Percentiles rank a stretch among this genome's conserved stretches.
These are phyloP conservation scores for Polylopha cassiicola DNA, from an alignment of 2,888 invertebrate species.

Conservation along the genomic window DNA sequence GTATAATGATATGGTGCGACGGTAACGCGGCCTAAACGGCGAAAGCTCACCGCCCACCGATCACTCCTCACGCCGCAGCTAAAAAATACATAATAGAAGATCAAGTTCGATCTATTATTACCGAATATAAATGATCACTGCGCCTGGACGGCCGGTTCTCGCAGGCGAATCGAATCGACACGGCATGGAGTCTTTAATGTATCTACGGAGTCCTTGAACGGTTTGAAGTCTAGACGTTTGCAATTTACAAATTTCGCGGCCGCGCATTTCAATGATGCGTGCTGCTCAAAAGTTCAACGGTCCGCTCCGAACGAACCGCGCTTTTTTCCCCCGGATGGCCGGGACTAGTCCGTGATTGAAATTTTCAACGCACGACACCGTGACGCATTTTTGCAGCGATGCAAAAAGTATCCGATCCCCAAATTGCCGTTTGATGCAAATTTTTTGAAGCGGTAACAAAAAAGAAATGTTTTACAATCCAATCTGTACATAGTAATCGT, in stretches of 20 bases:
- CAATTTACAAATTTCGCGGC: constrained; percentile 68
- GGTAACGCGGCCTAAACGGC: too few species aligned
- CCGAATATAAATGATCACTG: constrained; percentile 21
- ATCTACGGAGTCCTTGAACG: constrained; percentile 56
- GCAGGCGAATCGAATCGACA: constrained; percentile 55
- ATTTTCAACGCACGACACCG: constrained; percentile 66
- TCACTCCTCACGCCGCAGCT: too few species aligned
- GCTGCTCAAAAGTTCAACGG: constrained; percentile 63
- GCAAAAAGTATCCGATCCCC: constrained; percentile 53
- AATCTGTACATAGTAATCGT: constrained; percentile 51
- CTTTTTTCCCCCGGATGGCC: constrained; percentile 37
- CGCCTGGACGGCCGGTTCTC: constrained; percentile 33
- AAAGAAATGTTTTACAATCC: constrained; percentile 45
- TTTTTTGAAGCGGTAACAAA: constrained; percentile 32
- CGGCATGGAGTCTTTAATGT: constrained; percentile 43
- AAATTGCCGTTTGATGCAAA: constrained; percentile 51
- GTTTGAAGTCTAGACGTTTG: constrained; percentile 66
- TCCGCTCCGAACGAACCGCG: constrained; percentile 49
- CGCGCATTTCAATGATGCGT: constrained; percentile 68
- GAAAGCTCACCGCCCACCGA: too few species aligned
- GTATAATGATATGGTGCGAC: too few species aligned
- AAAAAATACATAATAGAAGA: too few species aligned
- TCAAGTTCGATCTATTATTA: constrained; percentile 5
- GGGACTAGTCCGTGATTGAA: constrained; percentile 54
- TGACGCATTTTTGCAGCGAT: constrained; percentile 61